A percentile compares a stretch with the other conserved stretches of the same genome.
Evolutionary conservation across 2,113 vertebrate genomes (phyloP).

Genomic region (Sitta europaea): DNA sequence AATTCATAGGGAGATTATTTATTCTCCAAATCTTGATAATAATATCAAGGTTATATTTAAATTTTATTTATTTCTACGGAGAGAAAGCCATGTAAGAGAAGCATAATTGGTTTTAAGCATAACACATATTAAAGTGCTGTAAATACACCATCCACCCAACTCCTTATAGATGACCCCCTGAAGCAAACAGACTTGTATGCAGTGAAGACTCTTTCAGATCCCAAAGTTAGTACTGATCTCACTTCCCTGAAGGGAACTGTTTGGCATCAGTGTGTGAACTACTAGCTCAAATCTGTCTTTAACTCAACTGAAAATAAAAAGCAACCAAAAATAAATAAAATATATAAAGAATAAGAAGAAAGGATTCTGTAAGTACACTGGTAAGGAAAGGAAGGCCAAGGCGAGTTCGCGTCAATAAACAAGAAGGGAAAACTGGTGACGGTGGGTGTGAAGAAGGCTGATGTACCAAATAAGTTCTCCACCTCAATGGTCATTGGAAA

Average conservation of each 20-base stretch:
- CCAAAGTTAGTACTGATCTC: not conserved
- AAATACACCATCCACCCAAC: not conserved
- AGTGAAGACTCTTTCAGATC: not conserved
- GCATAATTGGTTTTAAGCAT: not conserved
- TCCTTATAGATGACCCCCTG: not conserved
- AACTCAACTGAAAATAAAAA: not conserved
- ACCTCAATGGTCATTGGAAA: not conserved
- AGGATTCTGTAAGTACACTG: not conserved
- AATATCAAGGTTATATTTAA: not conserved
- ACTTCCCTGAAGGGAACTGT: not conserved
- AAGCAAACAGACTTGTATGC: not conserved
- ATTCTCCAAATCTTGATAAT: not conserved
- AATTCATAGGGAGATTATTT: not conserved
- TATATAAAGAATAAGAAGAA: not conserved
- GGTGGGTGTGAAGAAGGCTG: rapidly evolving
- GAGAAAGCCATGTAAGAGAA: not conserved
- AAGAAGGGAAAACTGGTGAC: not conserved
- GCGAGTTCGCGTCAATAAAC: too few species aligned
- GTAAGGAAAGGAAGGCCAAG: not conserved
- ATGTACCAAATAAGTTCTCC: not conserved
- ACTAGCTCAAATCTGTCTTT: not conserved
- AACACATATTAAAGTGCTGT: not conserved
- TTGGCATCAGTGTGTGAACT: not conserved
- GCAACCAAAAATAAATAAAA: not conserved
- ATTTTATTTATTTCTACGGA: not conserved